phyloP scores from a whole-genome alignment of 2,888 invertebrate genomes.

The Pseudoips prasinana region DNA sequence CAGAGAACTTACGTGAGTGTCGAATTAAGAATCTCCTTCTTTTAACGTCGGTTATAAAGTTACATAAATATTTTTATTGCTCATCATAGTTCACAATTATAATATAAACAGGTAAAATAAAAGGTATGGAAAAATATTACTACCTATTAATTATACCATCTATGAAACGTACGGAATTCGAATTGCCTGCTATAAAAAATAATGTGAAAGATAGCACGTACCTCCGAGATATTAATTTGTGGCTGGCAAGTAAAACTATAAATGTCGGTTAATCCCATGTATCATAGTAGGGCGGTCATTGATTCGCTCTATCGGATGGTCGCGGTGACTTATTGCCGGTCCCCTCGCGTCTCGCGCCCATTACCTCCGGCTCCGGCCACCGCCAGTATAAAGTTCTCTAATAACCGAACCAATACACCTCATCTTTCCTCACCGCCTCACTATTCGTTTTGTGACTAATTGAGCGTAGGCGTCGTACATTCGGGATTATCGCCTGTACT shows the following conservation, averaged over 20 bases:
- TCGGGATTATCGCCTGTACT: slow-evolving; percentile 41
- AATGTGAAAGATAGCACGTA: slow-evolving; percentile 52
- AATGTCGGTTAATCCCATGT: slow-evolving; percentile 74
- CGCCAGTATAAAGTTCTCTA: slow-evolving; percentile 31
- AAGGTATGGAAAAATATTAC: too few relatives aligned
- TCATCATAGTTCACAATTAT: too few relatives aligned
- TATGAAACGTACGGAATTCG: slow-evolving; percentile 7
- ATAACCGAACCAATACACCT: slow-evolving; percentile 58
- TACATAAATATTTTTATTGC: too few relatives aligned
- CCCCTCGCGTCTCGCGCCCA: slow-evolving; percentile 62
- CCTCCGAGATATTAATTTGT: slow-evolving; percentile 74
- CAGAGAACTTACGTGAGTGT: too few relatives aligned
- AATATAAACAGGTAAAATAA: too few relatives aligned
- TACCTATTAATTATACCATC: slow-evolving; percentile 8
- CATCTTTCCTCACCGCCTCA: slow-evolving; percentile 55
- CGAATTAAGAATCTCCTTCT: too few relatives aligned
- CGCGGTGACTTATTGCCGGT: slow-evolving; percentile 70
- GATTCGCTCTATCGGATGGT: slow-evolving; percentile 73
- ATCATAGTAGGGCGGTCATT: slow-evolving; percentile 78
- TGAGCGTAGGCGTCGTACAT: slow-evolving; percentile 74
- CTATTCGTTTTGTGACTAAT: slow-evolving; percentile 82
- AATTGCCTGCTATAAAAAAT: slow-evolving; percentile 52
- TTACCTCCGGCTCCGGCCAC: slow-evolving; percentile 50
- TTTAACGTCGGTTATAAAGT: too few relatives aligned
- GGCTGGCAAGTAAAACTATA: slow-evolving; percentile 70